A percentile compares a stretch with the other conserved stretches of the same genome.
phyloP scores from a whole-genome alignment of 2,797 vertebrate species.

The Varecia variegata region DNA sequence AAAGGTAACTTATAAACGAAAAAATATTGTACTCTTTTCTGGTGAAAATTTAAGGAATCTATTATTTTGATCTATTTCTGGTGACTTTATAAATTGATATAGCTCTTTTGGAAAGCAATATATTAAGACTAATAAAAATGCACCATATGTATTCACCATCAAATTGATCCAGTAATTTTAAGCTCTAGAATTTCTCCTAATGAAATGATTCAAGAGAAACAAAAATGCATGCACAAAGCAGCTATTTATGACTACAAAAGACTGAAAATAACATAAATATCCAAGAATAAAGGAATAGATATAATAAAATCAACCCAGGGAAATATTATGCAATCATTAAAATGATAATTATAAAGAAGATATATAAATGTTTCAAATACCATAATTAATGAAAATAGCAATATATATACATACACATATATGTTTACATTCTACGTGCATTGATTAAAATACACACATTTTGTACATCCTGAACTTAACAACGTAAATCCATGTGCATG shows the following conservation, averaged over 20 bases:
- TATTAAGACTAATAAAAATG: neutral
- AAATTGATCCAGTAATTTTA: neutral
- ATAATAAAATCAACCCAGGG: neutral
- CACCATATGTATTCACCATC: neutral
- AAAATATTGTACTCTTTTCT: neutral
- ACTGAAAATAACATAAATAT: neutral
- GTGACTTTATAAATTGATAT: neutral
- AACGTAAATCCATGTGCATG: neutral
- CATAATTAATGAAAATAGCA: neutral
- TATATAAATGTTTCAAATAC: neutral
- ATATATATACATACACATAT: neutral
- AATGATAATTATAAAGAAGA: neutral
- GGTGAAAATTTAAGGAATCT: neutral
- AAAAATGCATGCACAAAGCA: neutral
- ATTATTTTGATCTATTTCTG: constrained; percentile 13
- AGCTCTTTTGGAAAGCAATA: neutral
- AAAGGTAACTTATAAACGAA: neutral
- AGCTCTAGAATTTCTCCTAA: neutral
- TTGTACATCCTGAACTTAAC: neutral
- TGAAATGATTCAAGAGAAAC: constrained; percentile 9
- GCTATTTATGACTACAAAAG: neutral
- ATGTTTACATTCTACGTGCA: neutral
- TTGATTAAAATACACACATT: neutral
- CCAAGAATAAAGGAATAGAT: neutral
- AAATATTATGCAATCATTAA: neutral